Conservation (phyloP, 2,113 vertebrate species). For the Amphiprion ocellaris region DNA sequence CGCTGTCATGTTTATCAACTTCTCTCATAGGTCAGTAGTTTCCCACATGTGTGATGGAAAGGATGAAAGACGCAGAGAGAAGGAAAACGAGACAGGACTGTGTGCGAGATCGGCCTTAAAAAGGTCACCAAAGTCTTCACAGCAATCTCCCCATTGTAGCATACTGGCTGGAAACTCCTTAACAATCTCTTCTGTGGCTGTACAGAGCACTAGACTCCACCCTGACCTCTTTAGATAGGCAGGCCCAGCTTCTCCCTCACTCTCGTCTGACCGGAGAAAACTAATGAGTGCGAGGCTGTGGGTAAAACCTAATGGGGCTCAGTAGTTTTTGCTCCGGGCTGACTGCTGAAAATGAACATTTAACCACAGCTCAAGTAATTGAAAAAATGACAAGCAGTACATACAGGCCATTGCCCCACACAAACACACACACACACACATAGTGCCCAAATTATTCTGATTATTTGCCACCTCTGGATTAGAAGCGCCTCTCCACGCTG, state of each 20-base stretch:
- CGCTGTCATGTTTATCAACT: constrained; percentile 34
- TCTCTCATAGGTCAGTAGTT: constrained; percentile 47
- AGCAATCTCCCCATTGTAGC: constrained; percentile 52
- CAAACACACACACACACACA: constrained; percentile 51
- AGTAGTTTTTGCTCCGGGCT: constrained; percentile 81
- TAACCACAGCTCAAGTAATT: constrained; percentile 85
- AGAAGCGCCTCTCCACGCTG: constrained; percentile 58
- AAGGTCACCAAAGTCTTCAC: constrained; percentile 73
- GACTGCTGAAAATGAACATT: constrained; percentile 86
- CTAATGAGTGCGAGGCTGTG: constrained; percentile 84
- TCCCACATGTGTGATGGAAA: constrained; percentile 23
- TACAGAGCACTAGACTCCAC: constrained; percentile 64
- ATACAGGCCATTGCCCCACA: constrained; percentile 71
- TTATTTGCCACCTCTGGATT: constrained; percentile 82
- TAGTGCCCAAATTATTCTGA: constrained; percentile 80
- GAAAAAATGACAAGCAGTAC: constrained; percentile 86
- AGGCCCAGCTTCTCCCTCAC: constrained; percentile 66
- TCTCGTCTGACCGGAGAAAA: constrained; percentile 77
- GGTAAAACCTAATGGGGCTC: constrained; percentile 84
- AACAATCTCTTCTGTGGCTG: constrained; percentile 71
- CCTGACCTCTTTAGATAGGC: constrained; percentile 78
- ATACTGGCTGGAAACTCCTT: constrained; percentile 71
- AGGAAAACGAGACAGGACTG: constrained; percentile 51
- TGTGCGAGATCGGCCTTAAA: constrained; percentile 69
- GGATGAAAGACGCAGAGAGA: constrained; percentile 7